Conservation (phyloP, 2,888 invertebrate genomes). For the Koerneria pararmatus region DNA sequence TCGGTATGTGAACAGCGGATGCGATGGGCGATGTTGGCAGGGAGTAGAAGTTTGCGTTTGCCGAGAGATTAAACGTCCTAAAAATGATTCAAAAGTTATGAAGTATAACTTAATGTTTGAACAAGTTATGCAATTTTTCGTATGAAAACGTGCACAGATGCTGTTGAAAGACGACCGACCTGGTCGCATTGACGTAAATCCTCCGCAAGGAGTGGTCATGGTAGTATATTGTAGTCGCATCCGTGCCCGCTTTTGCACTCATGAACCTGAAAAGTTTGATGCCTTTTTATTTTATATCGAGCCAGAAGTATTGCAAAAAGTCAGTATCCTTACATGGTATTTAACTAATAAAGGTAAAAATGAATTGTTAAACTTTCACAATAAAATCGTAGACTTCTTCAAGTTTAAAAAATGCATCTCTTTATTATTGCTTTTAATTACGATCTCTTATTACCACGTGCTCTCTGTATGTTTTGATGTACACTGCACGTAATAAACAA, state of each 20-base stretch:
- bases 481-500: no score
- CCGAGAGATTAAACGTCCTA: slow-evolving; percentile 37
- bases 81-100: not conserved
- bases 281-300: not conserved
- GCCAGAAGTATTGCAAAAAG: no score
- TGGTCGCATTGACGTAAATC: slow-evolving; percentile 32
- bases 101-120: no score
- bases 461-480: no score
- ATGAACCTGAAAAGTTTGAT: slow-evolving; percentile 27
- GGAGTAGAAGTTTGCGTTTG: slow-evolving; percentile 57
- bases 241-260: slow-evolving; percentile 40
- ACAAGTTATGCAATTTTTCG: not conserved
- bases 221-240: slow-evolving; percentile 38
- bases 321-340: no score
- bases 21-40: slow-evolving; percentile 49
- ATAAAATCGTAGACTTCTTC: no score
- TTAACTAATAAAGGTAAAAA: no score
- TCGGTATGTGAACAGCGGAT: slow-evolving; percentile 64
- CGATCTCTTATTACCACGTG: no score
- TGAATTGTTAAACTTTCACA: no score
- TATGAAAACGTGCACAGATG: not conserved
- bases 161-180: not conserved
- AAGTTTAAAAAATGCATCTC: no score
- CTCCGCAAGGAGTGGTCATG: slow-evolving; percentile 32
- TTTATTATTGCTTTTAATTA: no score